Conservation (phyloP, 2,888 invertebrate genomes). For the Rhyacophila evoluta region DNA sequence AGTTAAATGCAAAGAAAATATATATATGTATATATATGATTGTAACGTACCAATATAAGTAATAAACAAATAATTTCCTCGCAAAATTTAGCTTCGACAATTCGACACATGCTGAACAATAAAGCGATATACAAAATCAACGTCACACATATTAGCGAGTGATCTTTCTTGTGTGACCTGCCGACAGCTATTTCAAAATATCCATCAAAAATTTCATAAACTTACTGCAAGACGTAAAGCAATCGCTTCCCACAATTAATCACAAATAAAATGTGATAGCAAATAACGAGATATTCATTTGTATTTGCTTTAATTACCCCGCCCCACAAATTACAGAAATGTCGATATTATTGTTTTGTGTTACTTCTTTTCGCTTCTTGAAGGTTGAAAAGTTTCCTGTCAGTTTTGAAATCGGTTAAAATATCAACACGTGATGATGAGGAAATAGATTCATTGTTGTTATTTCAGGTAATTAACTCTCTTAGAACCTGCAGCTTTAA, state of each 20-base stretch:
- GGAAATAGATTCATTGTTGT: neutral
- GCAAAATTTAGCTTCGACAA: neutral
- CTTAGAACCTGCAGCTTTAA: too few relatives aligned
- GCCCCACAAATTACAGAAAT: neutral
- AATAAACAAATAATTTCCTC: neutral
- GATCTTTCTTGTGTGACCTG: neutral
- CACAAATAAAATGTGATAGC: neutral
- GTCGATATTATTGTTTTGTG: neutral
- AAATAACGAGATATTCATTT: neutral
- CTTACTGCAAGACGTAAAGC: neutral
- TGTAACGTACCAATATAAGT: too few relatives aligned
- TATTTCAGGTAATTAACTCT: neutral
- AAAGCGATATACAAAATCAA: neutral
- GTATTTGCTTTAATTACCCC: neutral
- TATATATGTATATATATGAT: too few relatives aligned
- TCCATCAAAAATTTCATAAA: neutral
- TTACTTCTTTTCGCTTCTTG: neutral
- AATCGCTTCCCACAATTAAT: constrained; percentile 2
- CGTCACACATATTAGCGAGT: neutral
- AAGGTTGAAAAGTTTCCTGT: neutral
- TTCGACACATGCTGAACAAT: neutral
- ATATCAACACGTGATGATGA: neutral
- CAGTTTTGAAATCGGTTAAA: neutral
- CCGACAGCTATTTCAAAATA: neutral
- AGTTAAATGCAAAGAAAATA: too few relatives aligned